phyloP scores from a whole-genome alignment of 2,797 vertebrate species.

The Melanotaenia maccullochi region DNA sequence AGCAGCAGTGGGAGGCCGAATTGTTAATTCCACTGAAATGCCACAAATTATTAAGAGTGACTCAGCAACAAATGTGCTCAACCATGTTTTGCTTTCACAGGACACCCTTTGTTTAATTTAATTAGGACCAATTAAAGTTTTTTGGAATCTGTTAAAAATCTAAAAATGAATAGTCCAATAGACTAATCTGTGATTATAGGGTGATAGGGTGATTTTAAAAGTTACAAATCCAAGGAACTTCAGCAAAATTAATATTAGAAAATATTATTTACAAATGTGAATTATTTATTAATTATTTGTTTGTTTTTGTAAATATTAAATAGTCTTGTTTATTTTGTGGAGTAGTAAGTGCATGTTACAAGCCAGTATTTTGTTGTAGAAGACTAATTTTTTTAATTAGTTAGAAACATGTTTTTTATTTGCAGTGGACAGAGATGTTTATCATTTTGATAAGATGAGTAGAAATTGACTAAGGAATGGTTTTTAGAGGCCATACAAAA shows the following conservation, averaged over 20 bases:
- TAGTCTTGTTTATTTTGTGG: neutral
- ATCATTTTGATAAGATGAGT: neutral
- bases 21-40: constrained; percentile 31
- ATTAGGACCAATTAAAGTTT: neutral
- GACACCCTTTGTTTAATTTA: neutral
- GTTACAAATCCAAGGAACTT: neutral
- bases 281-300: too few relatives aligned
- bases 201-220: neutral
- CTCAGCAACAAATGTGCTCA: neutral
- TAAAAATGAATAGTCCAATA: neutral
- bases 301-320: neutral
- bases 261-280: too few relatives aligned
- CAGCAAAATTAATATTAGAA: neutral
- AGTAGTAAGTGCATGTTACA: neutral
- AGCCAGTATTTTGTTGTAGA: neutral
- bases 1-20: constrained; percentile 17
- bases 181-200: neutral
- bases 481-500: neutral
- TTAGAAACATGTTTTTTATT: too few relatives aligned
- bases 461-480: neutral
- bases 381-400: neutral
- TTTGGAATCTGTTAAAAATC: neutral
- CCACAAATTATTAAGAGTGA: constrained; percentile 28
- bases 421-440: neutral
- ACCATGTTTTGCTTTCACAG: neutral